phyloP scores from a whole-genome alignment of 2,797 vertebrate species.

The Ceryle rudis region DNA sequence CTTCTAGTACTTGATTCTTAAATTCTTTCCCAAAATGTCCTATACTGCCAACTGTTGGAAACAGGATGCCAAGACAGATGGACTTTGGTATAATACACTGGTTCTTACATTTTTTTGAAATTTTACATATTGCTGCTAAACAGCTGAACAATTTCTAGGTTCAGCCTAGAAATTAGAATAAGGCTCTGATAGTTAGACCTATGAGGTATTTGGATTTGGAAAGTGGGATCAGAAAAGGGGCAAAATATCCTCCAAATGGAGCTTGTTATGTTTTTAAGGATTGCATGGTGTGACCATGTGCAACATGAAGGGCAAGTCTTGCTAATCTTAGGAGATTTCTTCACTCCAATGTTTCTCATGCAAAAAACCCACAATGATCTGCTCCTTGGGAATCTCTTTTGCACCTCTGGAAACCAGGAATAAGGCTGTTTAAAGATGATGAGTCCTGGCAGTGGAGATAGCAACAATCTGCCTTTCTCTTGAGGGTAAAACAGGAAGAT shows the following conservation, averaged over 20 bases:
- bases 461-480: slow-evolving; percentile 15
- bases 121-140: not conserved
- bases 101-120: not conserved
- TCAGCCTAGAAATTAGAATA: not conserved
- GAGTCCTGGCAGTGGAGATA: slow-evolving; percentile 5
- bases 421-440: not conserved
- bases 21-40: not conserved
- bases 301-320: not conserved
- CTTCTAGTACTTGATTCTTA: not conserved
- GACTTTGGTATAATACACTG: not conserved
- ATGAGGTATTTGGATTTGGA: not conserved
- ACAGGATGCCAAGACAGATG: not conserved
- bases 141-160: not conserved
- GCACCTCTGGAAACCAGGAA: slow-evolving; percentile 15
- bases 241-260: not conserved
- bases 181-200: not conserved
- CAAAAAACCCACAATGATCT: not conserved
- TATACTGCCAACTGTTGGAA: not conserved
- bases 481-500: not conserved
- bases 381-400: not conserved
- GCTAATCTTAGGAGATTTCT: not conserved
- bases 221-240: not conserved
- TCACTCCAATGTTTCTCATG: not conserved
- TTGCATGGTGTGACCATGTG: not conserved
- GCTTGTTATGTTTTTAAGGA: not conserved